Conservation (phyloP, 2,888 invertebrate genomes). For the Aleiodes alternator region DNA sequence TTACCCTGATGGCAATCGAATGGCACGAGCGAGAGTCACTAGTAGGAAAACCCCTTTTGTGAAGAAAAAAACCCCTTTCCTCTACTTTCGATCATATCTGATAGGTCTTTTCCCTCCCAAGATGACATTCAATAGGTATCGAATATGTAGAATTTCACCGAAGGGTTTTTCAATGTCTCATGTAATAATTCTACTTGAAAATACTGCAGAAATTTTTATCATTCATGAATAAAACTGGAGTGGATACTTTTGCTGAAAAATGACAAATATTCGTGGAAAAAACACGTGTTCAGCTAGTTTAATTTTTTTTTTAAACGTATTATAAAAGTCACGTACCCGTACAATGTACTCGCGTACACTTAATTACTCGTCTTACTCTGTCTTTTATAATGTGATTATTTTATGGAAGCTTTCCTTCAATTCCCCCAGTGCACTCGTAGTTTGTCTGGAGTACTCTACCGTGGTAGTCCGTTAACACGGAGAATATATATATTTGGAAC, state of each 20-base stretch:
- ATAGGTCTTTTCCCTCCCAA: slow-evolving; percentile 2
- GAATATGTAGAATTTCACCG: slow-evolving; percentile 14
- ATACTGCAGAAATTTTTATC: neutral
- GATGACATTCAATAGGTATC: slow-evolving; percentile 30
- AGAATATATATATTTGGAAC: slow-evolving; percentile 37
- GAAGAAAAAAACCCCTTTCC: slow-evolving; percentile 1
- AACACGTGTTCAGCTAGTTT: too few species aligned
- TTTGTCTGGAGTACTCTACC: slow-evolving; percentile 45
- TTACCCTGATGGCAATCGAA: slow-evolving; percentile 29
- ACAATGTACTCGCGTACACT: slow-evolving; percentile 28
- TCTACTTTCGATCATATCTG: neutral
- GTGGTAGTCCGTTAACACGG: slow-evolving; percentile 31
- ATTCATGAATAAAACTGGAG: neutral
- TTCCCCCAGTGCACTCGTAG: slow-evolving; percentile 36
- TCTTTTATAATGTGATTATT: slow-evolving; percentile 60
- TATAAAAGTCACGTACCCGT: slow-evolving; percentile 11
- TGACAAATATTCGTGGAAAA: neutral
- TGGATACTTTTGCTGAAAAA: neutral
- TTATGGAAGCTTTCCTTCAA: slow-evolving; percentile 59
- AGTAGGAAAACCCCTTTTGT: slow-evolving; percentile 12
- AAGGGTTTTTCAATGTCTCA: slow-evolving; percentile 9
- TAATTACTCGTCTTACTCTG: slow-evolving; percentile 24
- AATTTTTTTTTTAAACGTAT: neutral
- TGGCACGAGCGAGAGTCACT: slow-evolving; percentile 30
- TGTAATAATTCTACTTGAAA: neutral